Base-by-base conservation (phyloP, 1,140 invertebrate species). In the Hetaerina americana region DNA sequence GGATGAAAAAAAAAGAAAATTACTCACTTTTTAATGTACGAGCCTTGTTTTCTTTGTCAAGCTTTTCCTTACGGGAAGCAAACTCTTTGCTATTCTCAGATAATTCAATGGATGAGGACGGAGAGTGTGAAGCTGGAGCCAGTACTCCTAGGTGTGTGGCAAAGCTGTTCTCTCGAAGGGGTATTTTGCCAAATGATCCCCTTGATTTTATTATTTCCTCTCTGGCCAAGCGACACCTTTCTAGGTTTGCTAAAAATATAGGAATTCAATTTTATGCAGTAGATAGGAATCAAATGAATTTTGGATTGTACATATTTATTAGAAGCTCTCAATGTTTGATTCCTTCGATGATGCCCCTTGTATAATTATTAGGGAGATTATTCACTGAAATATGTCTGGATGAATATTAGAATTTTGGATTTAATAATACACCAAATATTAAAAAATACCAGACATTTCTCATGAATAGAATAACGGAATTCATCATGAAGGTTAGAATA, bases 231-330 rank as follows among this genome's bases (percentile, higher is more conserved):
- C 73, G 68, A 71, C 76, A 77, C 57, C 27, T 72, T 68, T 75
- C 76, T 26, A 77, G 69, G 68, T 77, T 77, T 67, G 68, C 76
- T 77, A 31, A 0, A 74, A 73, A 40, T 22, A 69, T n/a, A 68
- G 67, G 29, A 5, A 66, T 67, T 27, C 26, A 68, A 22, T 28
- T n/a, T n/a, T n/a, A n/a, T n/a, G 40, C 40, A 57, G 22, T 10
- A 57, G 40, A 5, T 12, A 57, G n/a, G n/a, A n/a, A n/a, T n/a
- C n/a, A n/a, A n/a, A n/a, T n/a, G n/a, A n/a, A n/a, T n/a, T n/a
- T n/a, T n/a, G n/a, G n/a, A n/a, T n/a, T n/a, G n/a, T n/a, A n/a
- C n/a, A n/a, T n/a, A n/a, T n/a, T n/a, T n/a, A n/a, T n/a, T n/a
- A n/a, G n/a, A n/a, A n/a, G n/a, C n/a, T n/a, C n/a, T n/a, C n/a